A percentile compares a stretch with the other conserved stretches of the same genome.
phyloP scores from a whole-genome alignment of 1,140 invertebrate species.

The Nylanderia fulva region DNA sequence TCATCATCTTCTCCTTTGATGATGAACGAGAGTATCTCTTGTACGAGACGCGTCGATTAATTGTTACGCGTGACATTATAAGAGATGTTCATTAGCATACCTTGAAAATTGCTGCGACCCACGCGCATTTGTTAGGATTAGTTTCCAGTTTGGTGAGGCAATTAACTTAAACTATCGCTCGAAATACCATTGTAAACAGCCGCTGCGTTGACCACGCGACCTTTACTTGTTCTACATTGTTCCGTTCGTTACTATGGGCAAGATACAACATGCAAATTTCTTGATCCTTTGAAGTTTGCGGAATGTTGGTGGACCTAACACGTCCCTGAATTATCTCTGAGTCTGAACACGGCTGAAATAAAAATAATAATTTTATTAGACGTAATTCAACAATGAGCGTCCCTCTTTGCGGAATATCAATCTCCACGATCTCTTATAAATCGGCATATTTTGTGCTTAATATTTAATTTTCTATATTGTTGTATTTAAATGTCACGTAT shows the following conservation, averaged over 20 bases:
- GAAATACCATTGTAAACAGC: conserved; percentile 60
- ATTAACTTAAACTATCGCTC: conserved; percentile 68
- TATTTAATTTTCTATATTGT: neutral
- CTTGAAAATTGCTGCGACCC: conserved; percentile 38
- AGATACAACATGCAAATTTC: conserved; percentile 65
- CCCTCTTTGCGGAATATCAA: too few relatives aligned
- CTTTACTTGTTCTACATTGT: neutral
- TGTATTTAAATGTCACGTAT: conserved; percentile 24
- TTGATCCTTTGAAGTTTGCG: conserved; percentile 66
- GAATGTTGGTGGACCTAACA: conserved; percentile 4
- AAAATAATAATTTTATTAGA: neutral
- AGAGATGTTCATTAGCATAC: conserved; percentile 15
- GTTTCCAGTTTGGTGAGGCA: conserved; percentile 41
- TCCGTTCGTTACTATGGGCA: conserved; percentile 19
- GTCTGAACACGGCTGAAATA: neutral
- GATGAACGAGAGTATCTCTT: too few relatives aligned
- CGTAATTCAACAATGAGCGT: too few relatives aligned
- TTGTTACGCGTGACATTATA: conserved; percentile 3
- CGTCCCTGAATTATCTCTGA: neutral
- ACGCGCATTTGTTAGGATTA: conserved; percentile 64
- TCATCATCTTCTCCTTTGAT: too few relatives aligned
- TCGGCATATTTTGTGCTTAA: neutral
- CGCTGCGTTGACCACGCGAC: conserved; percentile 41
- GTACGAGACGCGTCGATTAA: neutral
- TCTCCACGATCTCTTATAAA: neutral